Percentiles rank a stretch among this genome's conserved stretches.
Conservation (phyloP, 2,888 invertebrate genomes). For the Ypsolopha scabrella region DNA sequence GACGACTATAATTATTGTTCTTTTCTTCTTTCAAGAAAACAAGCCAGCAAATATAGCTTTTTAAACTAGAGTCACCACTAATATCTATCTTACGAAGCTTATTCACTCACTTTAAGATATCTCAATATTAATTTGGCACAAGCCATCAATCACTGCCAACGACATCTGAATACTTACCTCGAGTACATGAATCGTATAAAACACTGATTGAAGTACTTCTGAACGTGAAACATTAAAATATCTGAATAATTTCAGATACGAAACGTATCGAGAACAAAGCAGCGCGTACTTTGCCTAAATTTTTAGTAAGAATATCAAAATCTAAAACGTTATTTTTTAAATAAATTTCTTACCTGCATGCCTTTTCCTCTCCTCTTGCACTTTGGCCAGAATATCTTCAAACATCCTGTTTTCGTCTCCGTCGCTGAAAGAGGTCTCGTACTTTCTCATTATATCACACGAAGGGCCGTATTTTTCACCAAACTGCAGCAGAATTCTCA, state of each 20-base stretch:
- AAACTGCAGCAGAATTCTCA: slow-evolving; percentile 2
- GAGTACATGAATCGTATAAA: too few relatives aligned
- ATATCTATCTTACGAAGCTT: too few relatives aligned
- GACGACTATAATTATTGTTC: too few relatives aligned
- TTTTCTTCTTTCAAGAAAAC: too few relatives aligned
- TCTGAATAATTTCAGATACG: background rate
- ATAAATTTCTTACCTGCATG: slow-evolving; percentile 34
- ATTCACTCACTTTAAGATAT: too few relatives aligned
- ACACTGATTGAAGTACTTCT: background rate
- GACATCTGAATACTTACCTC: too few relatives aligned
- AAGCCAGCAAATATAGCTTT: too few relatives aligned
- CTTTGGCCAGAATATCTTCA: background rate
- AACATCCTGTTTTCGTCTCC: background rate
- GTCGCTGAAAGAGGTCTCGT: background rate
- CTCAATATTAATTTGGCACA: too few relatives aligned
- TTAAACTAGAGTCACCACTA: too few relatives aligned
- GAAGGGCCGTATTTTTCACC: slow-evolving; percentile 1
- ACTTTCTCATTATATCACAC: background rate
- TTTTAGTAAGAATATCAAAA: too few relatives aligned
- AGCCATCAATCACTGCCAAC: too few relatives aligned
- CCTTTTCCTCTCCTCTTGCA: slow-evolving; percentile 21
- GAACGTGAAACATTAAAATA: background rate
- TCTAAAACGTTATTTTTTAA: too few relatives aligned
- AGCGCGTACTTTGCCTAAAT: background rate
- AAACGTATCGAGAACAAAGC: background rate